phyloP scores from a whole-genome alignment of 1,140 invertebrate species.

The Saccostrea glomerata region DNA sequence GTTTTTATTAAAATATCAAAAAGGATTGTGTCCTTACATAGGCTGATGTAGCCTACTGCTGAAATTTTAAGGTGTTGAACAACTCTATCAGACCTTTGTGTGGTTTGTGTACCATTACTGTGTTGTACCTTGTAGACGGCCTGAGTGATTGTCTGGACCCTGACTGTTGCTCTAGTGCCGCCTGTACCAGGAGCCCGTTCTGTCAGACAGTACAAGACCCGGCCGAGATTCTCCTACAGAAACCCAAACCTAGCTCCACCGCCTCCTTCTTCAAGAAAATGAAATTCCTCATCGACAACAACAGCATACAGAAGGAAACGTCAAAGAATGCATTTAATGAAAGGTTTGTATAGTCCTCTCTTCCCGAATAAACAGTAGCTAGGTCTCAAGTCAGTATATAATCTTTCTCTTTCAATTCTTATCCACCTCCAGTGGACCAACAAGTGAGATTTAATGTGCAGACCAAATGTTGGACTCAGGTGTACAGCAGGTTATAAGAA shows the following conservation, averaged over 20 bases:
- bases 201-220: slow-evolving; percentile 96
- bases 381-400: too few relatives aligned
- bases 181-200: slow-evolving; percentile 91
- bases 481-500: too few relatives aligned
- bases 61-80: too few relatives aligned
- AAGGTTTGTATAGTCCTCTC: slow-evolving; percentile 86
- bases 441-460: too few relatives aligned
- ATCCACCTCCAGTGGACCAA: background rate
- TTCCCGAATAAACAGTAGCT: too few relatives aligned
- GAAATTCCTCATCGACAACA: slow-evolving; percentile 98
- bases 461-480: too few relatives aligned
- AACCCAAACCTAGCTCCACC: slow-evolving; percentile 96
- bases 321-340: slow-evolving; percentile 96
- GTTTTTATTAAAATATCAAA: too few relatives aligned
- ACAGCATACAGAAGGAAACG: slow-evolving; percentile 97
- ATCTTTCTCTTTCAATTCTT: too few relatives aligned
- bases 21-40: too few relatives aligned
- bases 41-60: too few relatives aligned
- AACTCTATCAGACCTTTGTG: background rate
- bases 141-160: slow-evolving; percentile 98
- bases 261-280: slow-evolving; percentile 98
- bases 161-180: slow-evolving; percentile 90
- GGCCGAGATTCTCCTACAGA: slow-evolving; percentile 92
- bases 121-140: slow-evolving; percentile 86
- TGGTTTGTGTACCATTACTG: slow-evolving; percentile 4